phyloP scores from a whole-genome alignment of 64 coral and sea anemone genomes.

The Montipora efflorescens region DNA sequence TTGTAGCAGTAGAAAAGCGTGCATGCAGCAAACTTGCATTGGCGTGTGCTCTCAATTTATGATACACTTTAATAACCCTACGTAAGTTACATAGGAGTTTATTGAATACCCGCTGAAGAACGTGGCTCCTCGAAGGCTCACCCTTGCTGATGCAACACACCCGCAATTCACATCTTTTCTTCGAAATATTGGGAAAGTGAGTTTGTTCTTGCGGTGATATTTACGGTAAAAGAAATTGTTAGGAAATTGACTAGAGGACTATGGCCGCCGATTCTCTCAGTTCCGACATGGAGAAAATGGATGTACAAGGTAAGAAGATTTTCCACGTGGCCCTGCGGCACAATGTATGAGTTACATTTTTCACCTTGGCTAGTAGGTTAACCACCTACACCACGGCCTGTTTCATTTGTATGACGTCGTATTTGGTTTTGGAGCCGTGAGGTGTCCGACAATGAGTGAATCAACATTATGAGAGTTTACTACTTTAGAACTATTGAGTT shows the following conservation, averaged over 20 bases:
- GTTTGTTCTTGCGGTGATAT: not conserved
- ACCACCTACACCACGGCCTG: not conserved
- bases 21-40: too few species aligned
- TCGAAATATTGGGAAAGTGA: not conserved
- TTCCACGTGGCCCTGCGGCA: not conserved
- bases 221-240: not conserved
- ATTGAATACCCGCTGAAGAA: not conserved
- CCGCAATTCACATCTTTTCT: not conserved
- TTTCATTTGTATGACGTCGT: not conserved
- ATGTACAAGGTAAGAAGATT: slow-evolving; percentile 33
- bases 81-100: too few species aligned
- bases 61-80: too few species aligned
- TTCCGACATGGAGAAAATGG: slow-evolving; percentile 28
- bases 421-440: not conserved
- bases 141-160: slow-evolving; percentile 15
- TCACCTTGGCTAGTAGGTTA: not conserved
- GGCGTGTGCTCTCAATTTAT: too few species aligned
- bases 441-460: too few species aligned
- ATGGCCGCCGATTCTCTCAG: slow-evolving; percentile 37
- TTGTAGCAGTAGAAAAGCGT: too few species aligned
- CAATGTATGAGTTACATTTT: not conserved
- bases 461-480: too few species aligned
- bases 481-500: too few species aligned
- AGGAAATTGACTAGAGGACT: not conserved
- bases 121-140: not conserved